phyloP scores from a whole-genome alignment of 92 coral and sea anemone genomes.

The Montipora capitata region DNA sequence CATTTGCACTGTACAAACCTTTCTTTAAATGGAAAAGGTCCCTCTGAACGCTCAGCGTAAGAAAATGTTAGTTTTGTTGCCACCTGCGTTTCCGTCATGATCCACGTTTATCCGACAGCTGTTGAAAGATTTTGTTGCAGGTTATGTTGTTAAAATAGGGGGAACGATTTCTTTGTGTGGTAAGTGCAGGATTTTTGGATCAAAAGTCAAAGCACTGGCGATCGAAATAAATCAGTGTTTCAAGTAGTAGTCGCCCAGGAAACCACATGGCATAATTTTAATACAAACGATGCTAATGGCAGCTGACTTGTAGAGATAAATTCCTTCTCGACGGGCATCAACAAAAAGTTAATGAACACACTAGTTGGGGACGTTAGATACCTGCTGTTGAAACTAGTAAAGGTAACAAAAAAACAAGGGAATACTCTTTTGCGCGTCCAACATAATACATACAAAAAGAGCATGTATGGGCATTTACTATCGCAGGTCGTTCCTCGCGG shows the following conservation, averaged over 20 bases:
- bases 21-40: neutral
- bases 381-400: constrained; percentile 17
- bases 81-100: constrained; percentile 8
- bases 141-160: neutral
- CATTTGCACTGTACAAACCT: neutral
- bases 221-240: neutral
- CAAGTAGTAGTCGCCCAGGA: neutral
- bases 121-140: neutral
- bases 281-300: constrained; percentile 24
- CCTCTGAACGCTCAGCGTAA: neutral
- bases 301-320: constrained; percentile 21
- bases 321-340: constrained; percentile 23
- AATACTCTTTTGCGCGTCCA: constrained; percentile 2
- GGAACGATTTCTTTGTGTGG: neutral
- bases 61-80: neutral
- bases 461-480: constrained; percentile 29
- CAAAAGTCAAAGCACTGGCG: too few species aligned
- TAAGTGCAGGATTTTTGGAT: neutral
- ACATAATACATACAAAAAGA: neutral
- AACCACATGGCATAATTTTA: constrained; percentile 59
- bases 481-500: neutral
- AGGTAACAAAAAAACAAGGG: neutral
- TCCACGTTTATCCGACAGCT: neutral
- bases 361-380: neutral
- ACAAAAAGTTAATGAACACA: neutral